Evolutionary conservation across 2,888 invertebrate species (phyloP).

Genomic region (Noctua janthe): DNA sequence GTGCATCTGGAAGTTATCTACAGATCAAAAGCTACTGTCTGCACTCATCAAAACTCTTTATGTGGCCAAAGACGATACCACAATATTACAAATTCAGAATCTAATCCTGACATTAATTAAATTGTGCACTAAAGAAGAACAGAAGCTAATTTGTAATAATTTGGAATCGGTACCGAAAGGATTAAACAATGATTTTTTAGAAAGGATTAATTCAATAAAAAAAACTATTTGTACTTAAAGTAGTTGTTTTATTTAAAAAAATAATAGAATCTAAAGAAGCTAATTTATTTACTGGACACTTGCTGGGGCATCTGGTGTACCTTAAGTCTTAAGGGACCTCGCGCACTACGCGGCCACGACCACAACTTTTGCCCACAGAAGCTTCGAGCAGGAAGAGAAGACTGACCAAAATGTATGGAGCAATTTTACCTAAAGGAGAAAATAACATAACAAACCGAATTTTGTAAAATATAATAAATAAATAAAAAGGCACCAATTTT

Average conservation of each 20-base stretch:
- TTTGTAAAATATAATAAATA: too few relatives aligned
- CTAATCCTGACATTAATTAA: slow-evolving; percentile 77
- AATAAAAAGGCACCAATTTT: too few relatives aligned
- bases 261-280: background rate
- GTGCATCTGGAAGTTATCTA: slow-evolving; percentile 80
- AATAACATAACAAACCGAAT: too few relatives aligned
- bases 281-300: background rate
- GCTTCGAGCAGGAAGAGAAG: too few relatives aligned
- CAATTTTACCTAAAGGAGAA: too few relatives aligned
- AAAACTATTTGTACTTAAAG: slow-evolving; percentile 60
- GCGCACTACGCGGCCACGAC: background rate
- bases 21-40: slow-evolving; percentile 78
- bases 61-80: slow-evolving; percentile 73
- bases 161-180: slow-evolving; percentile 68
- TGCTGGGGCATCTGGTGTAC: background rate
- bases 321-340: background rate
- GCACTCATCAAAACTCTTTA: slow-evolving; percentile 81
- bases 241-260: slow-evolving; percentile 22
- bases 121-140: slow-evolving; percentile 76
- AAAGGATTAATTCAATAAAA: slow-evolving; percentile 76
- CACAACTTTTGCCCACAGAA: background rate
- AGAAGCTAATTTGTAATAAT: slow-evolving; percentile 70
- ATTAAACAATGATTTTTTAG: slow-evolving; percentile 70
- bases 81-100: slow-evolving; percentile 72
- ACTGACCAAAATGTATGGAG: too few relatives aligned